Conservation (phyloP, 2,888 invertebrate species). For the Philaethria dido region DNA sequence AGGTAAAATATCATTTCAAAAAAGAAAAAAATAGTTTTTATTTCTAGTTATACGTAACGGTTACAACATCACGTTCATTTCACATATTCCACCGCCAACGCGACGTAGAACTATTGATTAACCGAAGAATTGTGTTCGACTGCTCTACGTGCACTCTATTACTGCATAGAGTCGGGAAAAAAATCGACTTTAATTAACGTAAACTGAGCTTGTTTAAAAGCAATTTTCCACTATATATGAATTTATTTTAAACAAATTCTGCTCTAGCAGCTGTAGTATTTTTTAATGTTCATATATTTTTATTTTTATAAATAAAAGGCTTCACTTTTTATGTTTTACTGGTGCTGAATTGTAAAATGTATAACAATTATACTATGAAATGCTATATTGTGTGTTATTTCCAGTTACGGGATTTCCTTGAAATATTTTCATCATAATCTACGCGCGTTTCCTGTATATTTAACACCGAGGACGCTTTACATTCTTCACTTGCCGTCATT, state of each 20-base stretch:
- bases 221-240: slow-evolving; percentile 5
- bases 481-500: no score
- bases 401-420: neutral
- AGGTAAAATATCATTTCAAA: slow-evolving; percentile 2
- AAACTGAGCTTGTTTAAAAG: slow-evolving; percentile 19
- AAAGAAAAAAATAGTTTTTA: slow-evolving; percentile 2
- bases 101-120: slow-evolving; percentile 42
- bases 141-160: slow-evolving; percentile 23
- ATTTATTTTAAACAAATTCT: slow-evolving; percentile 7
- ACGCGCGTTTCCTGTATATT: no score
- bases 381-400: neutral
- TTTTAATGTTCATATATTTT: slow-evolving; percentile 3
- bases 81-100: slow-evolving; percentile 21
- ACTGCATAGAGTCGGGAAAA: slow-evolving; percentile 19
- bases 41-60: slow-evolving; percentile 5
- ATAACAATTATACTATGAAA: neutral
- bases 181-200: slow-evolving; percentile 26
- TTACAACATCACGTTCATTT: slow-evolving; percentile 18
- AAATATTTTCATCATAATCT: neutral
- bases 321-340: neutral
- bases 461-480: no score
- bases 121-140: slow-evolving; percentile 33
- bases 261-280: neutral
- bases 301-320: neutral
- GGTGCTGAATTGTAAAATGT: neutral